phyloP scores from a whole-genome alignment of 2,113 vertebrate species.

The Sturnus vulgaris region DNA sequence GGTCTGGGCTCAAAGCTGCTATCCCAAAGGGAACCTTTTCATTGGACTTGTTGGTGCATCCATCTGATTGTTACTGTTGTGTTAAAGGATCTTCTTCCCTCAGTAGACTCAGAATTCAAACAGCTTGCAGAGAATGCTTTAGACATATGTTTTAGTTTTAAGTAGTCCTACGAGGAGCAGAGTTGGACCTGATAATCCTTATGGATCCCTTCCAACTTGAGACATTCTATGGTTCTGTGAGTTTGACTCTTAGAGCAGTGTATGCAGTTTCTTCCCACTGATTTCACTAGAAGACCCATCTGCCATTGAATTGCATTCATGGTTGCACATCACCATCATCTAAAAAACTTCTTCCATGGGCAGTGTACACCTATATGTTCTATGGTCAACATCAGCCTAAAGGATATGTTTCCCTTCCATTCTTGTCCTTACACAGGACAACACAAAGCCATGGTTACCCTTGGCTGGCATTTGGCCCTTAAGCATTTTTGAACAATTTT shows the following conservation, averaged over 20 bases:
- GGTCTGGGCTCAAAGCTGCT: neutral
- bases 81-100: neutral
- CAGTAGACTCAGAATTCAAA: neutral
- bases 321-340: neutral
- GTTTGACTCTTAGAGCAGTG: neutral
- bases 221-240: neutral
- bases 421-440: neutral
- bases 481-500: neutral
- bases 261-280: neutral
- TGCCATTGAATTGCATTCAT: neutral
- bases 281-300: neutral
- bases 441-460: neutral
- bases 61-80: neutral
- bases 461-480: accelerated
- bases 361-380: accelerated
- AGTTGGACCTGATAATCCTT: neutral
- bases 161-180: neutral
- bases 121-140: accelerated
- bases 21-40: neutral
- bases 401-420: neutral
- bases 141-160: neutral
- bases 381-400: neutral
- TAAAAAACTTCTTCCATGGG: neutral
- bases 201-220: neutral
- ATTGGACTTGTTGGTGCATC: neutral